These are phyloP conservation scores for Deroplatys truncata DNA, from an alignment of 2,888 invertebrate genomes.

Conservation along the genomic window DNA sequence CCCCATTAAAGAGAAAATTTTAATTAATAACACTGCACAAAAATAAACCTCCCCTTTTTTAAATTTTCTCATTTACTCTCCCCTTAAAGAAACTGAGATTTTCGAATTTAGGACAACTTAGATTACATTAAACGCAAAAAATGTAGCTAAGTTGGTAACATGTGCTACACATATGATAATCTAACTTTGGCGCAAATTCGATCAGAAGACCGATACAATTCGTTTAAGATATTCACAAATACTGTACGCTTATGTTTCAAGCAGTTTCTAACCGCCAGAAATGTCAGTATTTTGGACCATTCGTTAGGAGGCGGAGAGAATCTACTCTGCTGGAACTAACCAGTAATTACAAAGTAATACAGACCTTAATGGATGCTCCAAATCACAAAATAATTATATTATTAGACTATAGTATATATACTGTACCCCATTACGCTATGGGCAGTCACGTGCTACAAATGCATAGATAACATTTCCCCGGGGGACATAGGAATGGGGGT, in stretches of 20 bases:
- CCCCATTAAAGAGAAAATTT: too few relatives aligned
- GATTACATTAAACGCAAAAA: too few relatives aligned
- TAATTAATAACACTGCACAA: too few relatives aligned
- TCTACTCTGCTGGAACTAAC: neutral
- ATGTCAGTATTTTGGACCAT: neutral
- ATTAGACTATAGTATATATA: conserved; percentile 3
- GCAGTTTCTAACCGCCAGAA: neutral
- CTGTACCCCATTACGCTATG: too few relatives aligned
- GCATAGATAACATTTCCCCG: neutral
- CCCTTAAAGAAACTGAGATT: too few relatives aligned
- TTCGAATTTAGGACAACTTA: too few relatives aligned
- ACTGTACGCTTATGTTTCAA: neutral
- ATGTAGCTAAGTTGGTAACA: too few relatives aligned
- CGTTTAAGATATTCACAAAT: too few relatives aligned
- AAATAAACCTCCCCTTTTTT: too few relatives aligned
- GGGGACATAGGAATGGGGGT: neutral
- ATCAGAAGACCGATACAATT: too few relatives aligned
- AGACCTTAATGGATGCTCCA: conserved; percentile 20
- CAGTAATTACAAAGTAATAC: conserved; percentile 12
- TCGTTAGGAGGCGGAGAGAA: neutral
- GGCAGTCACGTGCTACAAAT: neutral
- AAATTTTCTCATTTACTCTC: too few relatives aligned
- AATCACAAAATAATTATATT: conserved; percentile 24
- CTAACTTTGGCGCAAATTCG: fast-evolving
- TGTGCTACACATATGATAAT: too few relatives aligned